These are phyloP conservation scores for Hapalemur alaotrensis DNA, from an alignment of 2,797 vertebrate species.

Conservation along the genomic window DNA sequence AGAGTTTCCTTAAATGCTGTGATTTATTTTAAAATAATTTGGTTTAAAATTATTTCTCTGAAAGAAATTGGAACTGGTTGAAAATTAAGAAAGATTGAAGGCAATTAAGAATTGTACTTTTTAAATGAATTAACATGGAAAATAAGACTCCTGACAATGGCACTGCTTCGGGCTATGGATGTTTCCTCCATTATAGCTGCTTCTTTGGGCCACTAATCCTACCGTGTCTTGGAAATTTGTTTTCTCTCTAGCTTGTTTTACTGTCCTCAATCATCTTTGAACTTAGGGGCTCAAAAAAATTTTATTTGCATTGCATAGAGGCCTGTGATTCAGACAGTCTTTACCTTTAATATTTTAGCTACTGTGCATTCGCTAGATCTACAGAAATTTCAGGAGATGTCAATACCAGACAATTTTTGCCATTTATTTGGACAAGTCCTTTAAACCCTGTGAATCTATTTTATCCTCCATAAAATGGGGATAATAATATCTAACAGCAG, in stretches of 20 bases:
- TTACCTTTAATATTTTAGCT: neutral
- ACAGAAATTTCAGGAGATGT: neutral
- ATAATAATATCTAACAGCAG: neutral
- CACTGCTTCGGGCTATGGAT: neutral
- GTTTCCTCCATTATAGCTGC: neutral
- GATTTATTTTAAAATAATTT: neutral
- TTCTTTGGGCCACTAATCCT: neutral
- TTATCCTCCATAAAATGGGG: neutral
- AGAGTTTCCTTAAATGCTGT: neutral
- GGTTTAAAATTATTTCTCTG: neutral
- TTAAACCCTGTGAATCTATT: neutral
- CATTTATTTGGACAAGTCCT: neutral
- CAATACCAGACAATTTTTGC: neutral
- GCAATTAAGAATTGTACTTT: neutral
- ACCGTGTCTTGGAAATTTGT: neutral
- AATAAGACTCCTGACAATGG: neutral
- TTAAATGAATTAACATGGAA: neutral
- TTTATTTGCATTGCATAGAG: neutral
- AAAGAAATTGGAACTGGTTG: neutral
- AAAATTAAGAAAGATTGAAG: slow-evolving; percentile 18
- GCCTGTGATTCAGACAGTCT: neutral
- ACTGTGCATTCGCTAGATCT: neutral
- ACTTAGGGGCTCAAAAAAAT: neutral
- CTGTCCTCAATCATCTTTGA: neutral
- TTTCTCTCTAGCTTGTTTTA: neutral